These are phyloP conservation scores for Gallinago solitaria DNA, from an alignment of 2,797 vertebrate genomes.

Conservation along the genomic window DNA sequence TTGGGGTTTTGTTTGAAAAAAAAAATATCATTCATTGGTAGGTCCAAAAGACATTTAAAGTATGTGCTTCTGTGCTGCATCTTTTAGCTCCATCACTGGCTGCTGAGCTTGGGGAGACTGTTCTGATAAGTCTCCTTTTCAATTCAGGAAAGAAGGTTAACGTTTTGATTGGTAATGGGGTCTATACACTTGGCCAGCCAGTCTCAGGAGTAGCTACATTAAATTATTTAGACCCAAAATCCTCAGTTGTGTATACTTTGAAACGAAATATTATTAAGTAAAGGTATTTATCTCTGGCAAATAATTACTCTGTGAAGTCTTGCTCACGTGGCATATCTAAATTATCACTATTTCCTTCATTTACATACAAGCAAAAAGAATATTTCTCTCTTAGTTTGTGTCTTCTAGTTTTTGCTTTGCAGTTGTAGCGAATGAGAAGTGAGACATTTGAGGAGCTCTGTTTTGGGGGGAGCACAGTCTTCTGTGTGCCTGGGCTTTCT, in stretches of 20 bases:
- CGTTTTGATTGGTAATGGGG: not conserved
- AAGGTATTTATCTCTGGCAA: not conserved
- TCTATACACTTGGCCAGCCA: not conserved
- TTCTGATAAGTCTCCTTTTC: not conserved
- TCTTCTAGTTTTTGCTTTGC: not conserved
- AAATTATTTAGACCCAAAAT: not conserved
- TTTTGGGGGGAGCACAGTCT: not conserved
- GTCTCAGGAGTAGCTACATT: not conserved
- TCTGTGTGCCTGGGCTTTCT: not conserved
- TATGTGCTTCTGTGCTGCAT: slow-evolving; percentile 67
- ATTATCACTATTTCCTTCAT: not conserved
- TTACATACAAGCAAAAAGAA: not conserved
- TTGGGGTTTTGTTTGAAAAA: slow-evolving; percentile 78
- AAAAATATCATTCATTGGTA: slow-evolving; percentile 71
- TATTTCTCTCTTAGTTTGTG: not conserved
- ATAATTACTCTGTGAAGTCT: not conserved
- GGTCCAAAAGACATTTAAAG: slow-evolving; percentile 69
- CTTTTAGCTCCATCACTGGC: slow-evolving; percentile 60
- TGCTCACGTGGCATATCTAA: not conserved
- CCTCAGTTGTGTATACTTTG: not conserved
- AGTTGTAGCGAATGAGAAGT: slow-evolving; percentile 18
- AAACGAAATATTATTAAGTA: not conserved
- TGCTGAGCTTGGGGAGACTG: not conserved
- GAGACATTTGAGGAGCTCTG: slow-evolving; percentile 12
- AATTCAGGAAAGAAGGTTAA: not conserved